phyloP scores from a whole-genome alignment of 2,888 invertebrate genomes.

The Drosophila sordidula region DNA sequence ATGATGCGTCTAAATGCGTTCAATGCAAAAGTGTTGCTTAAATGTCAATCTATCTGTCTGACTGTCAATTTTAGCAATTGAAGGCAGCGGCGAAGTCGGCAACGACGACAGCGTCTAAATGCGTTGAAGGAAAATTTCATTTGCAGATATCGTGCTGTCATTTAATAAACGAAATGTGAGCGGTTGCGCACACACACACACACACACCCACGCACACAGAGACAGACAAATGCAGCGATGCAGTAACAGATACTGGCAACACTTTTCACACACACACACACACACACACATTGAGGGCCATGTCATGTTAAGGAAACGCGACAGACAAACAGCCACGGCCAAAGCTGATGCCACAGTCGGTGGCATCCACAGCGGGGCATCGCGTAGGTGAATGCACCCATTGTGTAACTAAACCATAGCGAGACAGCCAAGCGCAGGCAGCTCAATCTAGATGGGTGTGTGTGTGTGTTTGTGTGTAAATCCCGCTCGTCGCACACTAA shows the following conservation, averaged over 20 bases:
- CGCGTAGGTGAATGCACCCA: conserved; percentile 84
- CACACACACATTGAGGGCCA: conserved; percentile 14
- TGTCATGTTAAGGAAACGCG: conserved; percentile 69
- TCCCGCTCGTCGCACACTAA: conserved; percentile 79
- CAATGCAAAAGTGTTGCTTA: conserved; percentile 80
- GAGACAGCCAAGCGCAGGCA: conserved; percentile 61
- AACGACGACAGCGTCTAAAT: conserved; percentile 67
- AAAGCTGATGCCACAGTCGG: conserved; percentile 56
- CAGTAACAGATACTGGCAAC: conserved; percentile 80
- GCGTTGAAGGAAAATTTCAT: conserved; percentile 83
- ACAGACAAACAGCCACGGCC: conserved; percentile 49
- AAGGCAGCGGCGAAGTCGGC: conserved; percentile 41
- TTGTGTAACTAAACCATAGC: conserved; percentile 79
- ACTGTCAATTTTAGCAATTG: conserved; percentile 81
- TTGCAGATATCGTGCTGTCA: conserved; percentile 85
- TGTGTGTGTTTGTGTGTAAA: conserved; percentile 54
- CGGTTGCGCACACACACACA: conserved; percentile 38
- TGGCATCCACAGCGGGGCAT: conserved; percentile 68
- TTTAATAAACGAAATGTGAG: conserved; percentile 83
- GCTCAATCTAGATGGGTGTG: conserved; percentile 53
- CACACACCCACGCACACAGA: conserved; percentile 17
- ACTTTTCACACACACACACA: conserved; percentile 62
- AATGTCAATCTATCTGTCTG: conserved; percentile 81
- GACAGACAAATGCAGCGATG: conserved; percentile 74
- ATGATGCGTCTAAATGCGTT: conserved; percentile 81